Conservation (phyloP, 2,888 invertebrate genomes). For the Notocelia uddmanniana region DNA sequence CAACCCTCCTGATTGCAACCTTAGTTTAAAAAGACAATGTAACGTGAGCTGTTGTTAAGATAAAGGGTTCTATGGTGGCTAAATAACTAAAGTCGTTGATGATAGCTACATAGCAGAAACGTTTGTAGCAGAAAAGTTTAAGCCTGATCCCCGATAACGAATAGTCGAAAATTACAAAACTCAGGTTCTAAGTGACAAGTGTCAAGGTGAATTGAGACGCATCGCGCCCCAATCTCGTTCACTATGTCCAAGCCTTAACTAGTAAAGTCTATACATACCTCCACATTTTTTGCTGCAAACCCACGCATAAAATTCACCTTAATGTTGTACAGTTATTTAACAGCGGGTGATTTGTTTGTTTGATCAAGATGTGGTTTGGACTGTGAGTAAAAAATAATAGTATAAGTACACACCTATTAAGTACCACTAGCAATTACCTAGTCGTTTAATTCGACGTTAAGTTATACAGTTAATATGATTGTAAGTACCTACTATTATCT, state of each 20-base stretch:
- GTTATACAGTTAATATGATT: slow-evolving; percentile 28
- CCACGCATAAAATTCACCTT: slow-evolving; percentile 37
- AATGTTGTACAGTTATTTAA: slow-evolving; percentile 42
- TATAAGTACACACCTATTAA: slow-evolving; percentile 4
- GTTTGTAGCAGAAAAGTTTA: no score
- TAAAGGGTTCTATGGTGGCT: no score
- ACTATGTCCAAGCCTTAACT: slow-evolving; percentile 4
- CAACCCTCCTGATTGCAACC: no score
- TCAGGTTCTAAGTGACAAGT: no score
- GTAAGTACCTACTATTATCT: slow-evolving; percentile 10
- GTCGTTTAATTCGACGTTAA: slow-evolving; percentile 19
- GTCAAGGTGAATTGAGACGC: no score
- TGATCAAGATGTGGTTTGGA: slow-evolving; percentile 33
- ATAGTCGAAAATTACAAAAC: no score
- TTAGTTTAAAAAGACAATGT: no score
- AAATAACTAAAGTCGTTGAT: no score
- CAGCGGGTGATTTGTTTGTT: slow-evolving; percentile 39
- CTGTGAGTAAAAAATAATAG: slow-evolving; percentile 17
- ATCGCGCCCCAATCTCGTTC: slow-evolving; percentile 1
- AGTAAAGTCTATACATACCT: slow-evolving; percentile 5
- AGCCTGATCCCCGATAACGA: no score
- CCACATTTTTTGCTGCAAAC: slow-evolving; percentile 17
- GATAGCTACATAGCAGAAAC: no score
- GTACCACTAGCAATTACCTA: slow-evolving; percentile 5
- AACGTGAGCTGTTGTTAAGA: no score